A percentile compares a stretch with the other conserved stretches of the same genome.
Conservation (phyloP, 2,113 vertebrate genomes). For the Cryptotis parvus region DNA sequence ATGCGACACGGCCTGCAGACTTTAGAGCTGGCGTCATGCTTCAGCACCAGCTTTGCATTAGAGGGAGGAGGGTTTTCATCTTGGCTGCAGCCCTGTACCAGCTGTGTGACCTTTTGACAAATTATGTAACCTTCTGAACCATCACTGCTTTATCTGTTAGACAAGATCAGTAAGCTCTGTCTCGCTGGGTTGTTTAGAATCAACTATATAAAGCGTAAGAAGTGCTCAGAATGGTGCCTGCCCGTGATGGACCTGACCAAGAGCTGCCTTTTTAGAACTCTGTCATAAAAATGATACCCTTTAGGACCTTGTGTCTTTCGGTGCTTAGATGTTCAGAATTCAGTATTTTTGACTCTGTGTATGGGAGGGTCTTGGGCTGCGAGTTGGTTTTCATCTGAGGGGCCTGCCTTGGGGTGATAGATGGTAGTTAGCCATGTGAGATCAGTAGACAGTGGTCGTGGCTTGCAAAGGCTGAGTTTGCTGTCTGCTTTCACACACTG, state of each 20-base stretch:
- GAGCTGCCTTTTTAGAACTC: constrained; percentile 13
- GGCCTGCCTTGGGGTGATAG: not conserved
- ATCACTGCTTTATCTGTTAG: constrained; percentile 41
- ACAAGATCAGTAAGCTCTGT: not conserved
- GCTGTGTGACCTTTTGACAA: not conserved
- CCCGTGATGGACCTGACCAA: not conserved
- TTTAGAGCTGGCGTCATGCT: not conserved
- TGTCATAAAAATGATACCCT: constrained; percentile 44
- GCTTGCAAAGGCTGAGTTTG: constrained; percentile 55
- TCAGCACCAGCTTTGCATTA: not conserved
- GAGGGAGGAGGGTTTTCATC: not conserved
- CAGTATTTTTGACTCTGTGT: not conserved
- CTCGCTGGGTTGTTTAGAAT: constrained; percentile 23
- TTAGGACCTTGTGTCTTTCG: constrained; percentile 1
- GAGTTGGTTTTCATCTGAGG: constrained; percentile 1
- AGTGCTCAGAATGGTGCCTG: constrained; percentile 42
- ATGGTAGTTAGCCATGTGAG: constrained; percentile 39
- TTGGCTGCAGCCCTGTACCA: not conserved
- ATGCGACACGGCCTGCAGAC: not conserved
- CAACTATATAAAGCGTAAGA: not conserved
- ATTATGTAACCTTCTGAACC: not conserved
- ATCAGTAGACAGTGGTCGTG: constrained; percentile 40
- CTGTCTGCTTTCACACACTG: constrained; percentile 40
- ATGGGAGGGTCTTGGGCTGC: not conserved
- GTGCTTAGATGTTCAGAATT: constrained; percentile 23